phyloP scores from a whole-genome alignment of 1,140 invertebrate genomes.

The Cydia pomonella region DNA sequence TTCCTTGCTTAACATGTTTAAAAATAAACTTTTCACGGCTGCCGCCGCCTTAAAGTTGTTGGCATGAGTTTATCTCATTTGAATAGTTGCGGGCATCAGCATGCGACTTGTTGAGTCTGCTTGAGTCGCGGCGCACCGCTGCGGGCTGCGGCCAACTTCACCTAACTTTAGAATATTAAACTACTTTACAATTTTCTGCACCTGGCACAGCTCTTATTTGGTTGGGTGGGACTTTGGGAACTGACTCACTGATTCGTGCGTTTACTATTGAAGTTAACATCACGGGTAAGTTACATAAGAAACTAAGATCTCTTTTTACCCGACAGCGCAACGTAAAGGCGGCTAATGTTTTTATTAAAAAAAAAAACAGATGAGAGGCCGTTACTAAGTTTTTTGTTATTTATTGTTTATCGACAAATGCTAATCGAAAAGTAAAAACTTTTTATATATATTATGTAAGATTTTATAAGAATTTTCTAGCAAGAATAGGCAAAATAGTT shows the following conservation, averaged over 20 bases:
- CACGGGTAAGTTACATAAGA: neutral
- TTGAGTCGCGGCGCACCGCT: neutral
- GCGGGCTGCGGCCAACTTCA: neutral
- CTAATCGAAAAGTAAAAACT: no score
- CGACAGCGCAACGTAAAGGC: no score
- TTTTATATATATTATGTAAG: no score
- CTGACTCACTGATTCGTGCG: neutral
- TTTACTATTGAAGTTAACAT: neutral
- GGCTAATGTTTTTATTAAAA: no score
- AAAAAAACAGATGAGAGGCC: no score
- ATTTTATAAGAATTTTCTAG: no score
- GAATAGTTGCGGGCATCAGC: neutral
- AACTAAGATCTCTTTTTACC: neutral
- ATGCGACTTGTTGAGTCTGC: neutral
- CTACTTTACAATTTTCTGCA: constrained; percentile 7
- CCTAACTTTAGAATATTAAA: constrained; percentile 8
- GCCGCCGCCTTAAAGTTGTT: neutral
- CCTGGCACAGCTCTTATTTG: neutral
- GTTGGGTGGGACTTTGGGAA: neutral
- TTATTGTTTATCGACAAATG: no score
- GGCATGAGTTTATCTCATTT: neutral
- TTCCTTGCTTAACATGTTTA: no score
- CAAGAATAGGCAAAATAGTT: no score
- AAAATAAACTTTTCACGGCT: neutral
- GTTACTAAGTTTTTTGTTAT: no score